A percentile compares a stretch with the other conserved stretches of the same genome.
phyloP scores from a whole-genome alignment of 2,888 invertebrate genomes.

The Tetramorium bicarinatum region DNA sequence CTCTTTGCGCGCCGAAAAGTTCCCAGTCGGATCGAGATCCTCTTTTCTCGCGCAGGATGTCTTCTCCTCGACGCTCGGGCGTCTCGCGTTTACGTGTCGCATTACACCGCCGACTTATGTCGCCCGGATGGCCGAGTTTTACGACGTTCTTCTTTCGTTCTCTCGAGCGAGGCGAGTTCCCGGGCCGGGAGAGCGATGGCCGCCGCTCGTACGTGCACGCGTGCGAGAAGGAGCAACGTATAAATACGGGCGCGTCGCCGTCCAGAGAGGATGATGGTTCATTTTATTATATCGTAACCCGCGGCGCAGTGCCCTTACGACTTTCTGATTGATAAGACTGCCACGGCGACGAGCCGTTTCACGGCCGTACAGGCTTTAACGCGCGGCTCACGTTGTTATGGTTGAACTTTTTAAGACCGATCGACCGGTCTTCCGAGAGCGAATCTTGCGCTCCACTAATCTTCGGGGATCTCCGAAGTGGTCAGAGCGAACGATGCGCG shows the following conservation, averaged over 20 bases:
- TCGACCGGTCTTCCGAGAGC: constrained; percentile 45
- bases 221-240: constrained; percentile 55
- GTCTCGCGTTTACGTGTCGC: constrained; percentile 73
- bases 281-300: constrained; percentile 83
- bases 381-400: constrained; percentile 48
- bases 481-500: neutral
- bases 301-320: constrained; percentile 71
- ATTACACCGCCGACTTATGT: constrained; percentile 78
- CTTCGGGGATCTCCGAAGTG: constrained; percentile 45
- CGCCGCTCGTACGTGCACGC: constrained; percentile 39
- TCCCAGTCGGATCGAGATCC: constrained; percentile 38
- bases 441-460: constrained; percentile 50
- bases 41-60: constrained; percentile 25
- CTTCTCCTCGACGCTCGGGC: constrained; percentile 46
- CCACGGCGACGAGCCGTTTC: constrained; percentile 67
- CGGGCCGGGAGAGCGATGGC: constrained; percentile 30
- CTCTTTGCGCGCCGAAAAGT: constrained; percentile 60
- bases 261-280: constrained; percentile 72
- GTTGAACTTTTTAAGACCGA: constrained; percentile 42
- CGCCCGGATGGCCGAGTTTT: constrained; percentile 80
- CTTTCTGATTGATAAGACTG: constrained; percentile 80
- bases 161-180: constrained; percentile 32
- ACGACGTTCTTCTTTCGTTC: constrained; percentile 73
- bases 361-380: constrained; percentile 52
- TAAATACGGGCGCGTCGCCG: constrained; percentile 62